Evolutionary conservation across 2,797 vertebrate species (phyloP), one percentile per base, ranked within the genome.

Genomic region (Masticophis lateralis): DNA sequence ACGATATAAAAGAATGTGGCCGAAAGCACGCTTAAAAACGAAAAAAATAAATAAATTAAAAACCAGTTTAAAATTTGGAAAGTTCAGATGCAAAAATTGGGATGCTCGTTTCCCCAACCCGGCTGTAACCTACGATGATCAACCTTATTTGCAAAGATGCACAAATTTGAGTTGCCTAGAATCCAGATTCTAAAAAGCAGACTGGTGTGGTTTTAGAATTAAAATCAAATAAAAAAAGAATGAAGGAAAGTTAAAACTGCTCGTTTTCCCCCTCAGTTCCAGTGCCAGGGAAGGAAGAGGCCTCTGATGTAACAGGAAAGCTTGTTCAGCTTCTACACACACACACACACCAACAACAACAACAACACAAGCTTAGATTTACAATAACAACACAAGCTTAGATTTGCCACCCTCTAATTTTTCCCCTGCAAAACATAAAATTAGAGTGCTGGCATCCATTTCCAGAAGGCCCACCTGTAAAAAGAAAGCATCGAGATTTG

Each of bases 41-140:
- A 1, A 1, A 53, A 53, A 47, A 47, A 5, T 5, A 47, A 47
- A 53, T 3, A 63, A 63, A 61, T 12, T 63, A 28, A 63, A 63
- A 63, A 63, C 10, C 28, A 63, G 61, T 27, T 63, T 63, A 28
- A 28, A 63, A 12, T 28, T 63, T 51, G 25, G 11, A n/a, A n/a
- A n/a, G 28, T 28, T 63, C 61, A 28, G 3, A 43, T 28, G 11
- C 20, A 8, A 13, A 47, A 10, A 22, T 43, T 27, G 6, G 59
- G 22, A 12, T 7, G 1, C 27, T 12, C 0, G 10, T n/a, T 27
- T 37, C 37, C 25, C 25, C 1, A 1, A 51, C 0, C 47, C 47
- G 47, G 47, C 55, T 59, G 10, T 4, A 47, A 47, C 2, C 66
- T 37, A 14, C n/a, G 37, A 74, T 6, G 1, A 74, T 9, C 14